These are phyloP conservation scores for Calliopum simillimum DNA, from an alignment of 2,888 invertebrate genomes.

Conservation along the genomic window DNA sequence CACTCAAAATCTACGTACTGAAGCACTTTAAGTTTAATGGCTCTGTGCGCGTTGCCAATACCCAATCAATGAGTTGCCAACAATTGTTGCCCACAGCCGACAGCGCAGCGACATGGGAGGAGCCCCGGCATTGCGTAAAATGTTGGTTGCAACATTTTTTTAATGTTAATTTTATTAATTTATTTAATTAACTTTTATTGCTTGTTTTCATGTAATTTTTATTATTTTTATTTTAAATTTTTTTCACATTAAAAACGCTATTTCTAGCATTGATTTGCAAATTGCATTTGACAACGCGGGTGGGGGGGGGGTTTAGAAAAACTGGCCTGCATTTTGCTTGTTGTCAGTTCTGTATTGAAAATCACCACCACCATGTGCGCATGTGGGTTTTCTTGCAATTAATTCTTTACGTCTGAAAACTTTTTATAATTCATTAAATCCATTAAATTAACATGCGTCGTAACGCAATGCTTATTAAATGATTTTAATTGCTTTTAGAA, in stretches of 20 bases:
- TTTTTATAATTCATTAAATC: conserved; percentile 14
- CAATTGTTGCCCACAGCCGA: too few relatives aligned
- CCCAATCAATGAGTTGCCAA: too few relatives aligned
- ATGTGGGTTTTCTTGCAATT: neutral
- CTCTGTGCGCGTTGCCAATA: neutral
- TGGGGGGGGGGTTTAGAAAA: too few relatives aligned
- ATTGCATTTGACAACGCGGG: too few relatives aligned
- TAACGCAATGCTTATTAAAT: too few relatives aligned
- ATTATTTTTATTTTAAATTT: neutral
- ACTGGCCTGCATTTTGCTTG: too few relatives aligned
- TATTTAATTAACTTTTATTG: conserved; percentile 30
- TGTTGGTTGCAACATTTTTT: conserved; percentile 7
- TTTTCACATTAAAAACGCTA: neutral
- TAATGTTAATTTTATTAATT: neutral
- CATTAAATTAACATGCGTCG: conserved; percentile 7
- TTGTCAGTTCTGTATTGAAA: too few relatives aligned
- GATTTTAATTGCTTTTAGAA: too few relatives aligned
- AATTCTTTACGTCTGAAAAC: neutral
- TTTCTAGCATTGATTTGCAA: too few relatives aligned
- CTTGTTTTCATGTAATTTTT: conserved; percentile 28
- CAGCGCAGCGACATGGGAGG: too few relatives aligned
- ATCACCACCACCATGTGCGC: too few relatives aligned
- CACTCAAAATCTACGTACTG: neutral
- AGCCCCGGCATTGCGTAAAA: too few relatives aligned
- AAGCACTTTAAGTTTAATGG: neutral